These are phyloP conservation scores for Cheilosia variabilis DNA, from an alignment of 2,888 invertebrate species.

Conservation along the genomic window DNA sequence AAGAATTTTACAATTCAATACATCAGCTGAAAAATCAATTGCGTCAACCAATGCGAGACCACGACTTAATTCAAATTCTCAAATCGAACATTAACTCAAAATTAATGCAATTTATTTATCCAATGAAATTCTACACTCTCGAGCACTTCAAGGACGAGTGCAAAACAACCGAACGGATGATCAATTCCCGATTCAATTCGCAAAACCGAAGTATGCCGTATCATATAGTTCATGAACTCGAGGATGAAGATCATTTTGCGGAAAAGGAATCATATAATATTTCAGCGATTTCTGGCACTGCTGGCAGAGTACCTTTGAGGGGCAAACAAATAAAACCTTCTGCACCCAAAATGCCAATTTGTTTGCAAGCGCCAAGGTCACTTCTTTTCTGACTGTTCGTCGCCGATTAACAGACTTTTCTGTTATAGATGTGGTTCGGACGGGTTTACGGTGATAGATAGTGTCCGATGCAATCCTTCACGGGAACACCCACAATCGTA, in stretches of 20 bases:
- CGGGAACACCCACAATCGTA: constrained; percentile 1
- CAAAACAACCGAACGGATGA: constrained; percentile 2
- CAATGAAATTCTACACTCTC: constrained; percentile 11
- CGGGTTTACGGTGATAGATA: background rate
- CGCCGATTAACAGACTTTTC: background rate
- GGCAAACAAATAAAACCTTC: constrained; percentile 1
- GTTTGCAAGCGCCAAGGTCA: background rate
- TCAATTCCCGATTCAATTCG: background rate
- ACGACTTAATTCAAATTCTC: constrained; percentile 16
- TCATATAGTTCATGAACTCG: background rate
- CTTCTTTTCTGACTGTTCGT: background rate
- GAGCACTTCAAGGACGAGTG: constrained; percentile 14
- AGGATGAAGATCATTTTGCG: background rate
- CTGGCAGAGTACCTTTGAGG: no score
- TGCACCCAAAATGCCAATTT: background rate
- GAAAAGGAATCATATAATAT: no score
- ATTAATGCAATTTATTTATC: constrained; percentile 22
- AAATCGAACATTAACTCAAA: constrained; percentile 8
- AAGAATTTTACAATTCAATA: constrained; percentile 1
- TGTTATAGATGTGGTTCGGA: constrained; percentile 5
- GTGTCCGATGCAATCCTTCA: background rate
- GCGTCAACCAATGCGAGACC: constrained; percentile 10
- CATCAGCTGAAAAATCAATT: constrained; percentile 19
- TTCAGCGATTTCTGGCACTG: no score
- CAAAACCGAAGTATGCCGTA: background rate